Evolutionary conservation across 1,140 invertebrate genomes (phyloP), one percentile per base, ranked within the genome.

Genomic region (Ceratosolen fusciceps): DNA sequence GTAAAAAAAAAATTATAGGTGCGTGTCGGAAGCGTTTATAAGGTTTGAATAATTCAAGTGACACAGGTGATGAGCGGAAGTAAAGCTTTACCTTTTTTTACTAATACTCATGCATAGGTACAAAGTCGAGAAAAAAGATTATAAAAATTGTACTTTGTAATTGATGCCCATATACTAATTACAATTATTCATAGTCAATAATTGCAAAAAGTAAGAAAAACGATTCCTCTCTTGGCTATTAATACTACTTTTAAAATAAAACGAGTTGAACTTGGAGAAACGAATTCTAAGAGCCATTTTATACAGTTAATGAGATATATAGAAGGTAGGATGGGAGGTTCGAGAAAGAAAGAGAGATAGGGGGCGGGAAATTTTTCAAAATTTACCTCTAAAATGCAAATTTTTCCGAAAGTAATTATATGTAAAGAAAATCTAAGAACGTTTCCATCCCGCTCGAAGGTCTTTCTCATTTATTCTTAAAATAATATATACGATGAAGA

Each of bases 1-100:
- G 56, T 19, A 74, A 26, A 60, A n/a, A 21, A 77, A 70, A 77
- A 77, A 58, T 47, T 77, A 43, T 47, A n/a, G n/a, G 34, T 70
- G 75, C 74, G 37, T 77, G 74, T 21, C 21, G 49, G 19, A 3
- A 16, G 10, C 31, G 34, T 34, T 12, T 37, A 34, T 29, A 71
- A 54, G 34, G 70, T 70, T 9, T 26, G 31, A 65, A 72, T 34
- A 78, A 67, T 76, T 10, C 65, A 8, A 49, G 37, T 43, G 19
- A 24, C 37, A 5, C 1, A 67, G 5, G 34, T 26, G 26, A 19
- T 24, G n/a, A 2, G 4, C 65, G 65, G 21, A 68, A 77, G 31
- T 56, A 34, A 58, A 70, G 54, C 24, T 31, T 58, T 37, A 29
- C 16, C 49, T 26, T 31, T 29, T n/a, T n/a, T 10, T 31, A 31